phyloP scores from a whole-genome alignment of 2,797 vertebrate genomes.

The Lepus townsendii region DNA sequence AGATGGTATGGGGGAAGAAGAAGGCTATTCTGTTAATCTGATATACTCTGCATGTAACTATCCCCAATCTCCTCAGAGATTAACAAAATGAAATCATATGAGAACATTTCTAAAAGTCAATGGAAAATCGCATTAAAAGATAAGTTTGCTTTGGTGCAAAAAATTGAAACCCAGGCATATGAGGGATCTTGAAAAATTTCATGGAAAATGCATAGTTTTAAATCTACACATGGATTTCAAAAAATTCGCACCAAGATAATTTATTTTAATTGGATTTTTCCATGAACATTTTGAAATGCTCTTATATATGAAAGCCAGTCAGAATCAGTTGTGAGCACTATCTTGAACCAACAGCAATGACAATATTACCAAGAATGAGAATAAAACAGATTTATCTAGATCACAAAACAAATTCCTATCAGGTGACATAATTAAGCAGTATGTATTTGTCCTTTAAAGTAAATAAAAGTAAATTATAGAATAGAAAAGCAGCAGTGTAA shows the following conservation, averaged over 20 bases:
- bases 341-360: neutral
- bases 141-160: no score
- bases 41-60: neutral
- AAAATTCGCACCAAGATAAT: no score
- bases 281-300: no score
- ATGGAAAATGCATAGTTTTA: no score
- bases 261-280: no score
- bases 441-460: neutral
- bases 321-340: neutral
- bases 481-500: neutral
- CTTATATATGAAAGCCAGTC: neutral
- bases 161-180: no score
- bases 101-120: no score
- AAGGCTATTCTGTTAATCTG: neutral
- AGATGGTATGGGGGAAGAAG: neutral
- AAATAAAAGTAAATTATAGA: neutral
- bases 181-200: no score
- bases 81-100: neutral
- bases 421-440: neutral
- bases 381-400: neutral
- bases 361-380: neutral
- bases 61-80: neutral
- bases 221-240: no score
- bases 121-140: no score
- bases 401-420: neutral